These are phyloP conservation scores for Ceuthmochares aereus DNA, from an alignment of 2,113 vertebrate species.

Conservation along the genomic window DNA sequence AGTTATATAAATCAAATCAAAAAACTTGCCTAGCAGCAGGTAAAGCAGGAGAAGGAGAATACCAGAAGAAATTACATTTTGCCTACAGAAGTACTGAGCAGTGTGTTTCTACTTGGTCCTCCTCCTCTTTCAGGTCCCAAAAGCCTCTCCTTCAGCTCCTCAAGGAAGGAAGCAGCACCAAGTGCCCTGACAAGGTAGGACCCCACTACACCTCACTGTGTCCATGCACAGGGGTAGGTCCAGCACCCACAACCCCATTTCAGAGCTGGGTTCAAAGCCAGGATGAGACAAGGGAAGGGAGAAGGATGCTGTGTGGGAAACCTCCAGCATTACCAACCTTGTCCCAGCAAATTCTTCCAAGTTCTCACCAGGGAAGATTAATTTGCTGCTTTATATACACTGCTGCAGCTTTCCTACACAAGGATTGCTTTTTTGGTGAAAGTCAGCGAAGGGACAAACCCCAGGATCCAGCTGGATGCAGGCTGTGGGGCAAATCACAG, in stretches of 20 bases:
- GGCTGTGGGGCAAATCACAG: background rate
- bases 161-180: background rate
- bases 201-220: background rate
- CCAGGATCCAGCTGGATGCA: background rate
- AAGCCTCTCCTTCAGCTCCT: background rate
- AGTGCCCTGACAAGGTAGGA: rapidly evolving
- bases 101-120: background rate
- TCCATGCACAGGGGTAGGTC: background rate
- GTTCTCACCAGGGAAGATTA: background rate
- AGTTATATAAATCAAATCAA: background rate
- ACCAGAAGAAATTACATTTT: background rate
- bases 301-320: background rate
- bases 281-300: background rate
- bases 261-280: background rate
- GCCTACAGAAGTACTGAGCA: background rate
- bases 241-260: rapidly evolving
- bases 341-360: background rate
- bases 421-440: rapidly evolving
- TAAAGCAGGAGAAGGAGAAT: background rate
- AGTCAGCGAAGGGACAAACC: background rate
- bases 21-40: background rate
- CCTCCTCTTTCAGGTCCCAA: background rate
- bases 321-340: background rate
- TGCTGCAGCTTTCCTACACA: background rate
- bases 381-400: background rate